phyloP scores from a whole-genome alignment of 2,888 invertebrate species.

The Andrena praecox region DNA sequence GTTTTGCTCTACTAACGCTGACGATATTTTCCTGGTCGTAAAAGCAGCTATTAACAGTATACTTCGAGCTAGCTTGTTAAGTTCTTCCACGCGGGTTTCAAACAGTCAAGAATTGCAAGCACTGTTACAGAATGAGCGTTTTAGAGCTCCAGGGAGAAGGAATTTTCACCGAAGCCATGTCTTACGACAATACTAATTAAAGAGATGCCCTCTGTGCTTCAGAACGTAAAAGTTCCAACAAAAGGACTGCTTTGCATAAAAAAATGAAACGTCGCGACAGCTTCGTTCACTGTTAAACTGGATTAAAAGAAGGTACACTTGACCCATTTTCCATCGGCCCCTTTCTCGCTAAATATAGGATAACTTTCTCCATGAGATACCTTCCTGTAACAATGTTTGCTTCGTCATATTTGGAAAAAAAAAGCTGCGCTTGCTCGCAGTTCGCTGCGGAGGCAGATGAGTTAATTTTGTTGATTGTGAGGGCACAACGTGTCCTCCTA shows the following conservation, averaged over 20 bases:
- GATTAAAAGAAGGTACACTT: constrained; percentile 13
- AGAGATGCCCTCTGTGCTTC: background rate
- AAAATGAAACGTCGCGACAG: background rate
- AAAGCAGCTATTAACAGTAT: background rate
- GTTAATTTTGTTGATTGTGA: constrained; percentile 45
- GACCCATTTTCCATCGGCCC: constrained; percentile 16
- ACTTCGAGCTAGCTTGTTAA: background rate
- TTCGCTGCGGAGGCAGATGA: background rate
- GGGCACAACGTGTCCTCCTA: constrained; percentile 10
- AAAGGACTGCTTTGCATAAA: constrained; percentile 5
- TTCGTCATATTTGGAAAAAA: background rate
- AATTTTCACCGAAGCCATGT: background rate
- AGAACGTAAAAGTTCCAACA: background rate
- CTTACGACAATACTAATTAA: background rate
- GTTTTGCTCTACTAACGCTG: background rate
- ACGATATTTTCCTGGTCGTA: constrained; percentile 8
- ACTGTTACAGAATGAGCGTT: background rate
- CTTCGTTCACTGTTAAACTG: constrained; percentile 10
- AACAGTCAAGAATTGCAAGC: background rate
- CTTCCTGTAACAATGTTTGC: constrained; percentile 11
- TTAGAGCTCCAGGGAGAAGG: background rate
- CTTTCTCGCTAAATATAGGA: constrained; percentile 18
- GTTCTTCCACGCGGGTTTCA: background rate
- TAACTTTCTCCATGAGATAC: constrained; percentile 38
- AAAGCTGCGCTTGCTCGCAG: background rate